Base-by-base conservation (phyloP, 92 coral and sea anemone species). In the Palythoa heliodiscus region DNA sequence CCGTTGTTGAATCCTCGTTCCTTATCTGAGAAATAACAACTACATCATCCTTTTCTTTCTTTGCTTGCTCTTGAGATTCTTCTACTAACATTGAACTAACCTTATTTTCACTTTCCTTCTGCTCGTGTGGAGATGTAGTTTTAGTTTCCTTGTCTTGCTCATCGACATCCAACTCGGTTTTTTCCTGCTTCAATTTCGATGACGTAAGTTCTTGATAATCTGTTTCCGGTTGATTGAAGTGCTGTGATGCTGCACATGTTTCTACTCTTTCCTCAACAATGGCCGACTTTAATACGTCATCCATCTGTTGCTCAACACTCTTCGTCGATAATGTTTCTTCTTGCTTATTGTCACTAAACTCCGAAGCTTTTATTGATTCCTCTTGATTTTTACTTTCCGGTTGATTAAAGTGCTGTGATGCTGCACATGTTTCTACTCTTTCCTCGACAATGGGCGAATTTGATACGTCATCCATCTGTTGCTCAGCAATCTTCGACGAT, bases 1-100 rank as follows among this genome's bases (percentile, higher is more conserved):
- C 50, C 50, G 50, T 43, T 43, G 50, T 43, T 19, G 82, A 77
- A 25, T 66, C 84, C 50, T 63, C 84, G 20, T 35, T 19, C 10
- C 14, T 67, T 48, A 5, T 29, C 39, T 66, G 57, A 47, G 84
- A 11, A 67, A 47, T n/a, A 0, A 11, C 58, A 5, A 25, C 6
- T 40, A 7, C 11, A 11, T 77, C 52, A 40, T 78, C 83, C 43
- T 9, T 38, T 39, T 78, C 52, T 61, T 61, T 23, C 16, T 63
- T 47, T 38, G 71, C 8, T 38, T n/a, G 50, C 16, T 4, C 71
- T 11, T 60, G 37, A 6, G n/a, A 2, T 22, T 55, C 22, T 35
- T 60, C 78, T 48, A 43, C 35, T 10, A 16, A 5, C 13, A 22
- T 53, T 76, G 61, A 15, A 17, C 11, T 52, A 11, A 43, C 39